Base-by-base conservation (phyloP, 2,113 vertebrate species). In the Lathamus discolor region DNA sequence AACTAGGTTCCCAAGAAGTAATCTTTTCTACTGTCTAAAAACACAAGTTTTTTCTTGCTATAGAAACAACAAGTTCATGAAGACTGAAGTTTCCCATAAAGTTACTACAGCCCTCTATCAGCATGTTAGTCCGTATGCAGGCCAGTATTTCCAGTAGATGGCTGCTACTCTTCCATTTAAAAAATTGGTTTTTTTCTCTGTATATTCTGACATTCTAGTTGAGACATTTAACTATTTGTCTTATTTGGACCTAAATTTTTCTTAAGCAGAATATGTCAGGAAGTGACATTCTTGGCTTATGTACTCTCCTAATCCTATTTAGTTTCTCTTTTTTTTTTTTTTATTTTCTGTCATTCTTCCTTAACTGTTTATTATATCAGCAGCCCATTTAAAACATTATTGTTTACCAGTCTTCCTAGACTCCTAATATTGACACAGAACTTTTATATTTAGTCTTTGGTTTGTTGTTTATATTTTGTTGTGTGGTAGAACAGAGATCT, bases 141-240 rank as follows among this genome's bases (percentile, higher is more conserved):
- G 54, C 54, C 31, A 57, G 31, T 9, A 33, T 57, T 57, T 57
- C 31, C 12, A 20, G 31, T 33, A 57, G 31, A 57, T 19, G 20
- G 31, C 33, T 57, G 20, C 19, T 57, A 57, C 31, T 33, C 31
- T 33, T 57, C 19, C 31, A 57, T 33, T 33, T 55, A 57, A 57
- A 52, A 57, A 19, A 8, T 31, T 7, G 0, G 1, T 2, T 0
- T 2, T 59, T 66, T 63, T 31, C 9, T 16, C 14, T 16, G 13
- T 17, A 23, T 44, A 67, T 70, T 52, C 8, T 78, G 11, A 37
- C 2, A 4, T 55, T 51, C 33, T 49, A 84, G 5, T 27, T 59
- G 9, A 8, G n/a, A 11, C 7, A 68, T 93, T 82, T 31, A 86
- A 54, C 9, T 17, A 6, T 54, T 68, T 88, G 2, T 3, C 4